phyloP scores from a whole-genome alignment of 2,888 invertebrate genomes.

The Callyntrura sp. region DNA sequence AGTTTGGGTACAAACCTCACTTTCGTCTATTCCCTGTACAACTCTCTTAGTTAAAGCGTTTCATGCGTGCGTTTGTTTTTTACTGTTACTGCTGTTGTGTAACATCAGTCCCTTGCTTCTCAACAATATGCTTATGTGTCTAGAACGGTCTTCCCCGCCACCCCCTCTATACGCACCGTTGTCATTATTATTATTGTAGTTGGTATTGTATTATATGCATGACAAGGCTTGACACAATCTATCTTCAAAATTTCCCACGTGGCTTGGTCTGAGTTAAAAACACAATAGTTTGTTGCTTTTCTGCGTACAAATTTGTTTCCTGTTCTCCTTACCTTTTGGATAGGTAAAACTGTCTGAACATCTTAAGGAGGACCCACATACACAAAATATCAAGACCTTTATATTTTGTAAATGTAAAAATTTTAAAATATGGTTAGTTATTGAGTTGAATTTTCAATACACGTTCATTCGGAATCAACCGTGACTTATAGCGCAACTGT shows the following conservation, averaged over 20 bases:
- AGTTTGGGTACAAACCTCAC: neutral
- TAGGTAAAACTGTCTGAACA: no score
- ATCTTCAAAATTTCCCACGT: conserved; percentile 67
- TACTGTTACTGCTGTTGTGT: neutral
- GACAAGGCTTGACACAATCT: conserved; percentile 10
- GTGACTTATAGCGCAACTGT: no score
- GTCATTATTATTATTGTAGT: neutral
- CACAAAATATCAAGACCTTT: no score
- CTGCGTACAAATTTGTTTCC: neutral
- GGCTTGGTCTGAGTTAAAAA: conserved; percentile 13
- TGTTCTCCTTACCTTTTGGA: no score
- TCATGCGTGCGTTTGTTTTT: neutral
- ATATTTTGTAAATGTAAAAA: no score
- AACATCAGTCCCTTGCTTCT: neutral
- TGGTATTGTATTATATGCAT: conserved; percentile 3
- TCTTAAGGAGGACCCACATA: no score
- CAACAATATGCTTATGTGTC: neutral
- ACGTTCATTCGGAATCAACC: no score
- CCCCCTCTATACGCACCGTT: neutral
- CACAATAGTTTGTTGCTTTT: neutral
- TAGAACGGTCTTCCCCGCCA: neutral
- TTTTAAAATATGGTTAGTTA: no score
- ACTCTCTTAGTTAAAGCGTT: neutral
- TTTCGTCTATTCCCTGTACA: neutral
- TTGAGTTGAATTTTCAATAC: no score